These are phyloP conservation scores for Tinamus guttatus DNA, from an alignment of 2,113 vertebrate species.

Conservation along the genomic window DNA sequence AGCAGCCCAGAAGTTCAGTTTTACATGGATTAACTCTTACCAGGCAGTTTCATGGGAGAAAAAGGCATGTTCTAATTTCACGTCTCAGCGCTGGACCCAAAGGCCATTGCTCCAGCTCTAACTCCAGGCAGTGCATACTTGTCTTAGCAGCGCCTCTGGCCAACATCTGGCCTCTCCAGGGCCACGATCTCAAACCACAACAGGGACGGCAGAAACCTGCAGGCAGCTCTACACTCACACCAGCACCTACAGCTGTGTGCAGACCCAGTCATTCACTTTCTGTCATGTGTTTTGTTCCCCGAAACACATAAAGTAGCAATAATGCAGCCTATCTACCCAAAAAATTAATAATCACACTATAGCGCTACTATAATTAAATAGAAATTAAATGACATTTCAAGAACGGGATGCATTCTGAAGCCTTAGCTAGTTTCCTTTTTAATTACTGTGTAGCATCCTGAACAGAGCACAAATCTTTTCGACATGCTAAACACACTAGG, in stretches of 20 bases:
- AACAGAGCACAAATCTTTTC: slow-evolving; percentile 55
- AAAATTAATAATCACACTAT: not conserved
- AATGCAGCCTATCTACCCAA: not conserved
- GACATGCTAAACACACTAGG: slow-evolving; percentile 2
- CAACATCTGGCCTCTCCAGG: not conserved
- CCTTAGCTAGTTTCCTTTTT: slow-evolving; percentile 16
- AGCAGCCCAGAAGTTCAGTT: no score
- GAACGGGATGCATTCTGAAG: slow-evolving; percentile 15
- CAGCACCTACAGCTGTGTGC: not conserved
- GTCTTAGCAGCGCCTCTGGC: not conserved
- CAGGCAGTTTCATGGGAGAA: no score
- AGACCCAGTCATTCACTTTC: not conserved
- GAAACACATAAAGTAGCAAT: not conserved
- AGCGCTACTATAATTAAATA: slow-evolving; percentile 12
- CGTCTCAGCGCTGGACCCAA: no score
- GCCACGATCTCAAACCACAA: not conserved
- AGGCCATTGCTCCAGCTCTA: no score
- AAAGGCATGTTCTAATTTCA: no score
- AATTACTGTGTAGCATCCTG: slow-evolving; percentile 35
- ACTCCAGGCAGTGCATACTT: no score
- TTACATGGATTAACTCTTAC: no score
- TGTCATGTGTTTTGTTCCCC: not conserved
- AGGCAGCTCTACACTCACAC: not conserved
- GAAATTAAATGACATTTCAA: slow-evolving; percentile 37
- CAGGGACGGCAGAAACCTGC: rapidly evolving